phyloP scores from a whole-genome alignment of 2,797 vertebrate species.

The Gambelia wislizenii region DNA sequence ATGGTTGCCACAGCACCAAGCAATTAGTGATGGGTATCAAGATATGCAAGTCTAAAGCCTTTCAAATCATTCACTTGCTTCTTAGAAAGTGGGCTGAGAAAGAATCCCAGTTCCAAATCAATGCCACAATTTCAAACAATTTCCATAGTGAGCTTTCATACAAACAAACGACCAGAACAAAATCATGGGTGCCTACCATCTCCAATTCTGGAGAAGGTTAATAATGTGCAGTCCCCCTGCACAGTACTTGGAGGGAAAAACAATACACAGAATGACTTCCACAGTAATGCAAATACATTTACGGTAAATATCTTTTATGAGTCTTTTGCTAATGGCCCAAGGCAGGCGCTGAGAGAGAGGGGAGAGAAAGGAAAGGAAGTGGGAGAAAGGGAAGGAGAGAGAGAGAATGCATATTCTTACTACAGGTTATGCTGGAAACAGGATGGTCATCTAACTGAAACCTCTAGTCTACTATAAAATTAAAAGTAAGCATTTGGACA shows the following conservation, averaged over 20 bases:
- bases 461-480: background rate
- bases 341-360: constrained; percentile 4
- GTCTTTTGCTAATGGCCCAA: constrained; percentile 27
- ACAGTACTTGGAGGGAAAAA: background rate
- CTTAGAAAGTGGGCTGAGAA: background rate
- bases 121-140: background rate
- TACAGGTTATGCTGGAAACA: background rate
- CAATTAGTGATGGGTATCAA: background rate
- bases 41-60: constrained; percentile 17
- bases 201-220: constrained; percentile 11
- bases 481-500: background rate
- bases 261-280: background rate
- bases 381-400: background rate
- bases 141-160: constrained; percentile 17
- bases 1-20: constrained; percentile 13
- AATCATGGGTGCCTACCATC: background rate
- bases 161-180: constrained; percentile 3
- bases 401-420: background rate
- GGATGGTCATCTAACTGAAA: background rate
- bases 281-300: constrained; percentile 25
- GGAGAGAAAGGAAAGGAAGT: background rate
- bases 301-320: constrained; percentile 19
- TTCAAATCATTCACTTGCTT: constrained; percentile 13
- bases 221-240: background rate
- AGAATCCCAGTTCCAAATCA: constrained; percentile 15